These are phyloP conservation scores for Tenthredo amoena DNA, from an alignment of 2,888 invertebrate species.

Conservation along the genomic window DNA sequence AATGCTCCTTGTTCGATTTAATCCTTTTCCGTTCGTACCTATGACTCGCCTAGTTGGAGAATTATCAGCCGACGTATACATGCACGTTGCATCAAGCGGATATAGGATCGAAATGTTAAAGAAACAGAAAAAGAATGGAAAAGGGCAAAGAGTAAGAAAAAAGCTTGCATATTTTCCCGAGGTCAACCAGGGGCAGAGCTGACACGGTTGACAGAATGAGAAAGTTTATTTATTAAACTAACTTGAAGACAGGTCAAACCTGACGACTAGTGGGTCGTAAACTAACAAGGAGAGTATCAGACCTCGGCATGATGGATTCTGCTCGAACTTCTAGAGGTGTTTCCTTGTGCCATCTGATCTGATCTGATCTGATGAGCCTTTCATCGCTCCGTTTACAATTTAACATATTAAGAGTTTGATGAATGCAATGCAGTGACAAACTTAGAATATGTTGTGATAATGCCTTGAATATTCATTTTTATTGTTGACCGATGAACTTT, in stretches of 20 bases:
- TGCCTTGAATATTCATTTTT: no score
- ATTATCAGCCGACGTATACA: background rate
- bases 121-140: background rate
- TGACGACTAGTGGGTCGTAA: background rate
- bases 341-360: no score
- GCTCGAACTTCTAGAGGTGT: no score
- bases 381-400: no score
- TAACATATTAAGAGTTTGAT: no score
- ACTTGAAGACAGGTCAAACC: constrained; percentile 34
- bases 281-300: background rate
- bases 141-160: constrained; percentile 1
- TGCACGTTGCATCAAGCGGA: background rate
- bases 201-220: constrained; percentile 19
- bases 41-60: background rate
- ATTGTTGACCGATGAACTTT: no score
- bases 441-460: no score
- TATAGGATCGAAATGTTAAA: background rate
- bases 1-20: background rate
- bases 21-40: background rate
- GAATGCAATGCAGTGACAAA: no score
- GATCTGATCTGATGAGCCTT: no score
- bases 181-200: background rate
- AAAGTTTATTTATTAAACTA: constrained; percentile 33
- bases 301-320: no score
- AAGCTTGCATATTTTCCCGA: background rate